Evolutionary conservation across 2,888 invertebrate species (phyloP).

Genomic region (Acrocyrtus sp.): DNA sequence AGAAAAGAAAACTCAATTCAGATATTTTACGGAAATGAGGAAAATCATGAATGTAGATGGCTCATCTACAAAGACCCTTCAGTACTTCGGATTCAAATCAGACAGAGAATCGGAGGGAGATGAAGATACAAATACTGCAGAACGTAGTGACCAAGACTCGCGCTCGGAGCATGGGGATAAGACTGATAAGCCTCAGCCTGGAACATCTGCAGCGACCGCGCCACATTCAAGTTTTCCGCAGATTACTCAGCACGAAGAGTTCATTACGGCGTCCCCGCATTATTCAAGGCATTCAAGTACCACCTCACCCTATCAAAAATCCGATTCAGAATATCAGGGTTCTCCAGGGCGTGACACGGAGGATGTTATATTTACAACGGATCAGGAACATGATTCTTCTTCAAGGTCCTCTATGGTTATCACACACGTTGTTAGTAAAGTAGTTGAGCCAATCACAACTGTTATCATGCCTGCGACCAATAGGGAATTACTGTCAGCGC

Average conservation of each 20-base stretch:
- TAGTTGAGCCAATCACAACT: constrained; percentile 27
- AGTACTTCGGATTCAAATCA: neutral
- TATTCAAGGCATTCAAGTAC: too few species aligned
- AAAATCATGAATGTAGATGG: constrained; percentile 33
- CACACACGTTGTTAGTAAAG: constrained; percentile 31
- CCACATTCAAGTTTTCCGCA: too few species aligned
- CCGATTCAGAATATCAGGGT: too few species aligned
- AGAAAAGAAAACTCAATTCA: constrained; percentile 25
- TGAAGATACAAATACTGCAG: neutral
- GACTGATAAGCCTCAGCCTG: neutral
- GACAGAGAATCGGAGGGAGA: neutral
- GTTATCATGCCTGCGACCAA: constrained; percentile 28
- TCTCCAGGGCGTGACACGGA: too few species aligned
- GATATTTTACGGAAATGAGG: constrained; percentile 29
- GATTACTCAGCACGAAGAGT: too few species aligned
- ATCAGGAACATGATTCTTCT: neutral
- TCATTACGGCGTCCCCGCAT: neutral
- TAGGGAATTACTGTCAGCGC: neutral
- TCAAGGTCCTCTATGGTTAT: constrained; percentile 22
- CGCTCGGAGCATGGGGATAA: neutral
- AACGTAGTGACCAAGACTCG: neutral
- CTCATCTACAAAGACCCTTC: neutral
- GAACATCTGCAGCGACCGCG: neutral
- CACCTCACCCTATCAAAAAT: neutral
- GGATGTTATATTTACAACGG: too few species aligned